These are phyloP conservation scores for Porites rus DNA, from an alignment of 92 coral and sea anemone genomes.

Conservation along the genomic window DNA sequence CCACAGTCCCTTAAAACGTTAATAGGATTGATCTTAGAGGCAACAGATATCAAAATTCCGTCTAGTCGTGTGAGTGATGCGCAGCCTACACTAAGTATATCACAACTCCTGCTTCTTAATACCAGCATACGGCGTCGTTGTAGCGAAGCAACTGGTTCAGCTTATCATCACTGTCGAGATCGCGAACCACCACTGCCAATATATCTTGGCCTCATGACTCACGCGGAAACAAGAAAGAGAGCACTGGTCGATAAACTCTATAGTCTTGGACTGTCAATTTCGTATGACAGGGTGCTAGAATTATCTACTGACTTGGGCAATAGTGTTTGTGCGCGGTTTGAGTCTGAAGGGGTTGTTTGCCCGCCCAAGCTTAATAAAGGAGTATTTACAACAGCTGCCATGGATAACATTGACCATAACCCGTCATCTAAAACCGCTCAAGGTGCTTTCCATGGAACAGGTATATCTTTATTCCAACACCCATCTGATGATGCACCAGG, in stretches of 20 bases:
- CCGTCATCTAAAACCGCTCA: constrained; percentile 64
- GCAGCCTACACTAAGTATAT: constrained; percentile 71
- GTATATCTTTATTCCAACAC: constrained; percentile 1
- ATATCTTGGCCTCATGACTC: constrained; percentile 64
- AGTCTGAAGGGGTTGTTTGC: constrained; percentile 67
- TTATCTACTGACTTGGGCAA: constrained; percentile 79
- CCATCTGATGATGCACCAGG: not conserved
- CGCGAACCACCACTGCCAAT: constrained; percentile 74
- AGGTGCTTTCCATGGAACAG: constrained; percentile 60
- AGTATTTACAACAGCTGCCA: constrained; percentile 66
- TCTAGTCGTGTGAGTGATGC: constrained; percentile 47
- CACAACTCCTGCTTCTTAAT: constrained; percentile 70
- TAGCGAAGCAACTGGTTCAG: constrained; percentile 21
- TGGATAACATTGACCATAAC: constrained; percentile 84
- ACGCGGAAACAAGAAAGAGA: constrained; percentile 70
- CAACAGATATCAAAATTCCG: constrained; percentile 18
- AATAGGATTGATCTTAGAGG: constrained; percentile 61
- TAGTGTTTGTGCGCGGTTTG: constrained; percentile 57
- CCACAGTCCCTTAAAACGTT: constrained; percentile 58
- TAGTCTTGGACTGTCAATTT: constrained; percentile 69
- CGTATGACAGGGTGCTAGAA: constrained; percentile 70
- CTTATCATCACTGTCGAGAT: constrained; percentile 44
- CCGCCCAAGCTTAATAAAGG: constrained; percentile 55
- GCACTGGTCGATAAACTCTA: constrained; percentile 61
- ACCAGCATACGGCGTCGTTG: constrained; percentile 51